Percentiles rank a stretch among this genome's conserved stretches.
These are phyloP conservation scores for Microtus montanus DNA, from an alignment of 2,113 vertebrate genomes.

Conservation along the genomic window DNA sequence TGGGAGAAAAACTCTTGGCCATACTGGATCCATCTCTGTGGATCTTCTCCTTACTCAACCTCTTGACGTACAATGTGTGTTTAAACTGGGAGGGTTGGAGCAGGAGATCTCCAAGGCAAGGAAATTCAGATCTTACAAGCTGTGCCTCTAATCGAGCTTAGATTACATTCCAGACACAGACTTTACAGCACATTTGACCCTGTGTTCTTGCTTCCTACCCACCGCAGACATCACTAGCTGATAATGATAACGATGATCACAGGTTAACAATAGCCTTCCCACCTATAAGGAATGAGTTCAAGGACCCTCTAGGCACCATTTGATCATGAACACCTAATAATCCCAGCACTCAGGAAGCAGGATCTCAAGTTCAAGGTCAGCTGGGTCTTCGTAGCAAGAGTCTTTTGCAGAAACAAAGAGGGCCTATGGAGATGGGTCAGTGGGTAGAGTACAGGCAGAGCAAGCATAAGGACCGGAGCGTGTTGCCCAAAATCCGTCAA, in stretches of 20 bases:
- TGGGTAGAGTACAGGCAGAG: background rate
- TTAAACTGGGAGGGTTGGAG: rapidly evolving
- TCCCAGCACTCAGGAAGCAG: background rate
- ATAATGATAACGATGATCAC: background rate
- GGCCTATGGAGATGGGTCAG: no score
- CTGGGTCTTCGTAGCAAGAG: background rate
- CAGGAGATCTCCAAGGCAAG: no score
- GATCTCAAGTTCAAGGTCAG: background rate
- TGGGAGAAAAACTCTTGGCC: rapidly evolving
- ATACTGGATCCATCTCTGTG: background rate
- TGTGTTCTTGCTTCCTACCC: no score
- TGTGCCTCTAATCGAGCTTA: background rate
- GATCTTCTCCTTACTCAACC: background rate
- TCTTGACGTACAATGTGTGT: background rate
- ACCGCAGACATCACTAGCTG: background rate
- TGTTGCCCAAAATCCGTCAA: no score
- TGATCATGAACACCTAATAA: background rate
- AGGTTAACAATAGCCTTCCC: background rate
- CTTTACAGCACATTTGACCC: rapidly evolving
- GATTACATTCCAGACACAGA: background rate
- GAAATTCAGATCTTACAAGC: background rate
- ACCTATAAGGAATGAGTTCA: background rate
- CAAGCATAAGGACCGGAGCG: background rate
- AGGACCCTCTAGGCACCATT: background rate
- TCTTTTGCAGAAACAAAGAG: background rate